Base-by-base conservation (phyloP, 2,797 vertebrate genomes). In the Artibeus jamaicensis region DNA sequence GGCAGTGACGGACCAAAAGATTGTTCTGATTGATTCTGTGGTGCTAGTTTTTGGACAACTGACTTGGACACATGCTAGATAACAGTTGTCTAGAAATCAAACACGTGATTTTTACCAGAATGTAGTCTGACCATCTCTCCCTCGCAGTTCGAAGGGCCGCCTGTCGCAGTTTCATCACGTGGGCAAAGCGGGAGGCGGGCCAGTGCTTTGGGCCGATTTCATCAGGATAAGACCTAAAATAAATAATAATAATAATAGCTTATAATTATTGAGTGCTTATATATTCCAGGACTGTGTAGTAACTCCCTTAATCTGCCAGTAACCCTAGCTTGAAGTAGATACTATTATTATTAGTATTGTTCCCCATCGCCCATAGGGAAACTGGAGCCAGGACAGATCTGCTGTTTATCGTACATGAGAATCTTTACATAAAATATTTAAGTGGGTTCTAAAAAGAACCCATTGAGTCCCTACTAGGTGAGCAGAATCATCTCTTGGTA, bases 191-290 rank as follows among this genome's bases (percentile, higher is more conserved):
- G 50, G 99, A 99, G 39, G 98, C 98, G 1, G 99, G 98, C 99
- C 99, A 99, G 92, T 99, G 99, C 91, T 99, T 99, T 0, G 99
- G 99, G 68, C 99, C 99, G 98, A 99, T 99, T 98, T 99, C 99
- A 50, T 99, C 99, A 65, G 99, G 98, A 92, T 99, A 99, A 84
- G 98, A 99, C 55, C 99, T 99, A 86, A 10, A 89, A 95, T 65
- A 71, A 90, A 53, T 55, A 78, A 32, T 26, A 50, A 37, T 48
- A 9, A 32, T n/a, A 42, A 67, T 5, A 34, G 42, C 14, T 74
- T 53, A 29, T 21, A 87, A 5, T 67, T 57, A 86, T 1, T 46
- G 37, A 59, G 6, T 22, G 22, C 11, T 19, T 77, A 3, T 50
- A 32, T 22, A n/a, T 42, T 55, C 9, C 18, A 85, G 68, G 42